phyloP scores from a whole-genome alignment of 2,113 vertebrate genomes.

The Cyprinodon tularosa region DNA sequence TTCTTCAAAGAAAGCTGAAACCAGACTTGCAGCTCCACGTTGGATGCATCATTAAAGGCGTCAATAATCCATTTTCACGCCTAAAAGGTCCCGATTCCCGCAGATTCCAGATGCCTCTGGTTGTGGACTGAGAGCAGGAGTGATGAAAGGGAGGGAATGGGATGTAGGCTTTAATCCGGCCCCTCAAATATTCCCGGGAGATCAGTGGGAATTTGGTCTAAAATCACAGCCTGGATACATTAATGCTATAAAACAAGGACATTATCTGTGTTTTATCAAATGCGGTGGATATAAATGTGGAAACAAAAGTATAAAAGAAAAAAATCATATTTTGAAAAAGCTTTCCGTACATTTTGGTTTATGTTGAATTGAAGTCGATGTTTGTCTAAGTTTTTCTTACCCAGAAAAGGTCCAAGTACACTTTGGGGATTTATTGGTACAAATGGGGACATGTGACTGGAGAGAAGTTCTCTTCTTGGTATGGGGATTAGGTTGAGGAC shows the following conservation, averaged over 20 bases:
- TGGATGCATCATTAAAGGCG: not conserved
- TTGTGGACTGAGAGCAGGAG: constrained; percentile 10
- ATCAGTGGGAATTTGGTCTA: constrained; percentile 12
- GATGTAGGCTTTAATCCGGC: constrained; percentile 38
- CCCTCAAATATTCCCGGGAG: constrained; percentile 47
- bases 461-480: too few species aligned
- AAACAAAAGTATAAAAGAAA: not conserved
- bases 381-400: too few species aligned
- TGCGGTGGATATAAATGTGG: not conserved
- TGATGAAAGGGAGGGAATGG: constrained; percentile 28
- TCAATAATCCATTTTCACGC: not conserved
- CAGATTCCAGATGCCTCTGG: constrained; percentile 24
- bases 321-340: too few species aligned
- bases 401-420: too few species aligned
- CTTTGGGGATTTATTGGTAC: too few species aligned
- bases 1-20: not conserved
- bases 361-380: too few species aligned
- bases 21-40: not conserved
- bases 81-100: not conserved
- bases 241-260: not conserved
- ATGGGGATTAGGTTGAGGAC: too few species aligned
- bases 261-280: not conserved
- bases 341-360: too few species aligned
- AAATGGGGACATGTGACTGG: too few species aligned
- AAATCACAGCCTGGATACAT: constrained; percentile 1